Conservation (phyloP, 2,113 vertebrate genomes). For the Dicaeum eximium region DNA sequence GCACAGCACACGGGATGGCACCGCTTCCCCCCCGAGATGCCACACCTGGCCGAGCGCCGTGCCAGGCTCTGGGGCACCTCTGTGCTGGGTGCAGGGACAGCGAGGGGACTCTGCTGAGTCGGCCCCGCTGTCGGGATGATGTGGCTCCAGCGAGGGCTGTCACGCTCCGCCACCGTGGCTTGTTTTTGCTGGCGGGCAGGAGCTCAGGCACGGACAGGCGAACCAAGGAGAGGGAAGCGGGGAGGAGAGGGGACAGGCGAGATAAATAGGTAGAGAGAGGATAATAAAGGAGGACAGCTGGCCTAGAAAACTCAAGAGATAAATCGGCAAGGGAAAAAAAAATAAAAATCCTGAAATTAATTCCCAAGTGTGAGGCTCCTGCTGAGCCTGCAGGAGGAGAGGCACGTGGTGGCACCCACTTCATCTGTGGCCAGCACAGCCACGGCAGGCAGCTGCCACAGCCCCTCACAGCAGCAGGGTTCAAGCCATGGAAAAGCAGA, state of each 20-base stretch:
- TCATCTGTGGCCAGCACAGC: not conserved
- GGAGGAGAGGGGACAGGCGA: not conserved
- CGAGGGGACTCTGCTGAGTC: not conserved
- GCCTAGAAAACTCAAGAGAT: conserved; percentile 57
- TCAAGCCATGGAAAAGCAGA: not conserved
- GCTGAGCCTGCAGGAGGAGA: not conserved
- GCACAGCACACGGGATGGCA: accelerated
- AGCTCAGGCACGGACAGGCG: not conserved
- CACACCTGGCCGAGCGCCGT: not conserved
- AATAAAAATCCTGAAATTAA: not conserved
- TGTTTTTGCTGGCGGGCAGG: conserved; percentile 30
- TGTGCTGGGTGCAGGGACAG: not conserved
- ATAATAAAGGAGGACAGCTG: conserved; percentile 58
- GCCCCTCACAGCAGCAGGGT: not conserved
- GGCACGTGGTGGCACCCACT: not conserved
- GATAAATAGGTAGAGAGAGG: conserved; percentile 8
- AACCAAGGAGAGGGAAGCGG: not conserved
- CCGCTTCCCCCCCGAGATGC: not conserved
- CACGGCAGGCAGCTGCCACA: not conserved
- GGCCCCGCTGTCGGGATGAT: not conserved
- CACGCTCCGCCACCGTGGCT: not conserved
- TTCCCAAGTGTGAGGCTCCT: not conserved
- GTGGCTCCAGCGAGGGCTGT: not conserved
- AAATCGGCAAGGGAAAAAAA: not conserved
- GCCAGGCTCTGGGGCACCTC: not conserved